These are phyloP conservation scores for Aurelia aurita DNA, from an alignment of 30 jellyfish, hydroid and myxozoan genomes.

Conservation along the genomic window DNA sequence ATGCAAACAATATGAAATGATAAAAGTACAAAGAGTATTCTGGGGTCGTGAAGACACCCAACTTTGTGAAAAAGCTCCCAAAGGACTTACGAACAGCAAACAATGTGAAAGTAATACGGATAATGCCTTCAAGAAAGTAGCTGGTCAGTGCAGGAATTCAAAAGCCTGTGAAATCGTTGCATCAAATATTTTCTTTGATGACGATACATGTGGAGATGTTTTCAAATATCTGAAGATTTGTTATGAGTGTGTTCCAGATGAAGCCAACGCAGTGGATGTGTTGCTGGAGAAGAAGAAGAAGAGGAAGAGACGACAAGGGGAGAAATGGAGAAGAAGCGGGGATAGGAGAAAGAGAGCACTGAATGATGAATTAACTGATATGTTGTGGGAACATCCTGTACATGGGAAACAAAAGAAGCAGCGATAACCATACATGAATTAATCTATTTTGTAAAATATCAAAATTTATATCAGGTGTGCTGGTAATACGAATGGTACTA, in stretches of 20 bases:
- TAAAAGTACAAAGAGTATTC: slow-evolving; percentile 91
- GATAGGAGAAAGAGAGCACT: slow-evolving; percentile 63
- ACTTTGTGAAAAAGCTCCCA: slow-evolving; percentile 92
- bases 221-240: slow-evolving; percentile 93
- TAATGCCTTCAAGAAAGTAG: slow-evolving; percentile 92
- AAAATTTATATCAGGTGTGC: too few relatives aligned
- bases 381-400: slow-evolving; percentile 78
- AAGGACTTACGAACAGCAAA: slow-evolving; percentile 75
- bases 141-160: slow-evolving; percentile 84
- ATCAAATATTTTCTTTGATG: slow-evolving; percentile 98
- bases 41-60: slow-evolving; percentile 99
- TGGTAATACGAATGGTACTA: too few relatives aligned
- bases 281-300: slow-evolving; percentile 80
- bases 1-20: slow-evolving; percentile 93
- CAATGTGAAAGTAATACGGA: slow-evolving; percentile 93
- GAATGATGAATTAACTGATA: slow-evolving; percentile 43
- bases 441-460: too few relatives aligned
- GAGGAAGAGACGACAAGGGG: slow-evolving; percentile 81
- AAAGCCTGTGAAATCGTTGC: slow-evolving; percentile 98
- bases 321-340: slow-evolving; percentile 73
- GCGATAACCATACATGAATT: background rate
- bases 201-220: slow-evolving; percentile 89
- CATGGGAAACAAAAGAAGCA: slow-evolving; percentile 51
- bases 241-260: slow-evolving; percentile 99
- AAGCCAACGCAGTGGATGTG: slow-evolving; percentile 92